Evolutionary conservation across 2,113 vertebrate species (phyloP), one percentile per base, ranked within the genome.

Genomic region (Fulica atra): DNA sequence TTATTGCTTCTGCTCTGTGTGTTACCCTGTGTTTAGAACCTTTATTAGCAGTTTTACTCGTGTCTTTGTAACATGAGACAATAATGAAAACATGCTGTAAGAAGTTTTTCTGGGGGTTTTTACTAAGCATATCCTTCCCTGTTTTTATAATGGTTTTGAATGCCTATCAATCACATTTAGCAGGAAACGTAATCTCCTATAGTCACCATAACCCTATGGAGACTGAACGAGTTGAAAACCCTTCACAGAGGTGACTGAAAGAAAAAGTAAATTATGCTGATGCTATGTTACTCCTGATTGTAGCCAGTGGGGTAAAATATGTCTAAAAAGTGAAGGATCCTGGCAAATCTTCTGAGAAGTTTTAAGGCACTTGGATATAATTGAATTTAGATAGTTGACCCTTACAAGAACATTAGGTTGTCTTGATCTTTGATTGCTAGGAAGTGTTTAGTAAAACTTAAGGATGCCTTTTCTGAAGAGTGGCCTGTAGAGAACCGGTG

Each of bases 151-250:
- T 57, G 33, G 63, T 93, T 87, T 93, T 94, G 36, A 26, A 26
- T 70, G 72, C 51, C 38, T 91, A 60, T 96, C 69, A 78, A 56
- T 94, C 86, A 83, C 42, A 35, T 89, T 86, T 86, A 78, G 46
- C 42, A 84, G 88, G 64, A 93, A 96, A 68, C 9, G 9, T 38
- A 66, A 71, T 66, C 51, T 83, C 33, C 53, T 77, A 19, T 80
- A 95, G 57, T 60, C 56, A 7, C 28, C 50, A 18, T 36, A 85
- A 36, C 36, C 71, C 59, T 40, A 24, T 31, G 6, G 25, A 89
- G 33, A n/a, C 73, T 61, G 40, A 72, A 81, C 61, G 50, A 85
- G 28, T 16, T 50, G 19, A 80, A 93, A 91, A 85, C 7, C 5
- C 51, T 72, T 84, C 40, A 46, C 9, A 20, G 51, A 72, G n/a